Evolutionary conservation across 2,888 invertebrate genomes (phyloP), one percentile per base, ranked within the genome.

Genomic region (Hirudinaria manillensis): DNA sequence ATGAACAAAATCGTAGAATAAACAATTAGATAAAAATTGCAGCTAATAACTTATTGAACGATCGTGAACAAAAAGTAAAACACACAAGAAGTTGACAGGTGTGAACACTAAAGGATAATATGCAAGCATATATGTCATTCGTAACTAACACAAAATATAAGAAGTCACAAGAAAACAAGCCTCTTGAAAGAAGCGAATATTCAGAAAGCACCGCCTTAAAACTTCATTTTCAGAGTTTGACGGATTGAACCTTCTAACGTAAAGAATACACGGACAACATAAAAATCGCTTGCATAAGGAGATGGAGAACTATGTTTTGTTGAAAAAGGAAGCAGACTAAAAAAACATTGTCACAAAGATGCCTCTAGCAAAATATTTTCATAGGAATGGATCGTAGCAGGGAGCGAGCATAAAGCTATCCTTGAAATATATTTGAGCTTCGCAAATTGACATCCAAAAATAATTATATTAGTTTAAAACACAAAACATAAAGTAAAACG

Each of bases 361-460:
- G 61, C 61, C n/a, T 2, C n/a, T 61, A 61, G 24, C 61, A 61
- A 61, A 61, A 61, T 61, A 27, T 24, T 24, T 27, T 61, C 29
- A 10, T 61, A 6, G 61, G 61, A 61, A 61, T 61, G 61, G 29
- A 61, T 61, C 29, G 61, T 27, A 19, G 29, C 61, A 13, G 24
- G 61, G 61, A 61, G 61, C 61, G 24, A 61, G 61, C 61, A 16
- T 16, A 61, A 29, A 61, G 61, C 6, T 61, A 61, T 45, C 45
- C 3, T 45, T 45, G 45, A 45, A 61, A 61, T 29, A 29, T 61
- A 61, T 61, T 61, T 61, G 24, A 61, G 61, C 24, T 61, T 27
- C 61, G 3, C 61, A 27, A 61, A 61, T 61, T 61, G 61, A 27
- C 29, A 61, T 61, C 29, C 29, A 61, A 61, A 61, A 61, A 61